A percentile compares a stretch with the other conserved stretches of the same genome.
Conservation (phyloP, 2,113 vertebrate genomes). For the Pagrus major region DNA sequence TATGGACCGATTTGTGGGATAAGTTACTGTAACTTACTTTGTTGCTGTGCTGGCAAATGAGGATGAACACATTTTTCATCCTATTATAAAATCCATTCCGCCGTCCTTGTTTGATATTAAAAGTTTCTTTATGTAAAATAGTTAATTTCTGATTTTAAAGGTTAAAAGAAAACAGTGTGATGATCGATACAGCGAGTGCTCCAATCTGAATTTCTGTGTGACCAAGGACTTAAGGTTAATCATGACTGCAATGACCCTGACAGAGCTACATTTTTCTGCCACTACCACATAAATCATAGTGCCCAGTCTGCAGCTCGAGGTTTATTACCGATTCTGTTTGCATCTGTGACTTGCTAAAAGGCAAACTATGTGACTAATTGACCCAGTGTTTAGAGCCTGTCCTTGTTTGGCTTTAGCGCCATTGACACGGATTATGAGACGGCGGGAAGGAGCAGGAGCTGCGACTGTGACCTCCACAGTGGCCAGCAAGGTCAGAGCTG, state of each 20-base stretch:
- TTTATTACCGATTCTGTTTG: constrained; percentile 65
- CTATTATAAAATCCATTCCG: background rate
- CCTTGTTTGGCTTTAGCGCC: constrained; percentile 63
- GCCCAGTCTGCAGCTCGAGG: constrained; percentile 47
- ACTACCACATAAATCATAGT: constrained; percentile 57
- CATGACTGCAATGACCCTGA: constrained; percentile 46
- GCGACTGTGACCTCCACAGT: constrained; percentile 53
- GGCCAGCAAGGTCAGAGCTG: constrained; percentile 69
- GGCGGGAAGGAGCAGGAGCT: constrained; percentile 16
- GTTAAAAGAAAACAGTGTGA: constrained; percentile 2
- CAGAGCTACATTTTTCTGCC: constrained; percentile 31
- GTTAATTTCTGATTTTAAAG: background rate
- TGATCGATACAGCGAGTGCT: background rate
- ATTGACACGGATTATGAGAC: constrained; percentile 54
- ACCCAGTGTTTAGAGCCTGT: constrained; percentile 61
- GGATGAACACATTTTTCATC: background rate
- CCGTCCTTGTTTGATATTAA: background rate
- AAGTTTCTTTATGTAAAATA: background rate
- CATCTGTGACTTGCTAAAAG: constrained; percentile 68
- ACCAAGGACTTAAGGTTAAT: constrained; percentile 53
- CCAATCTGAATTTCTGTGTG: constrained; percentile 14
- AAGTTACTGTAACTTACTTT: constrained; percentile 3
- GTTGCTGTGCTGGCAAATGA: background rate
- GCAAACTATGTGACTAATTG: constrained; percentile 75
- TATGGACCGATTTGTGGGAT: background rate